Evolutionary conservation across 2,888 invertebrate genomes (phyloP).

Genomic region (Tetragonula carbonaria): DNA sequence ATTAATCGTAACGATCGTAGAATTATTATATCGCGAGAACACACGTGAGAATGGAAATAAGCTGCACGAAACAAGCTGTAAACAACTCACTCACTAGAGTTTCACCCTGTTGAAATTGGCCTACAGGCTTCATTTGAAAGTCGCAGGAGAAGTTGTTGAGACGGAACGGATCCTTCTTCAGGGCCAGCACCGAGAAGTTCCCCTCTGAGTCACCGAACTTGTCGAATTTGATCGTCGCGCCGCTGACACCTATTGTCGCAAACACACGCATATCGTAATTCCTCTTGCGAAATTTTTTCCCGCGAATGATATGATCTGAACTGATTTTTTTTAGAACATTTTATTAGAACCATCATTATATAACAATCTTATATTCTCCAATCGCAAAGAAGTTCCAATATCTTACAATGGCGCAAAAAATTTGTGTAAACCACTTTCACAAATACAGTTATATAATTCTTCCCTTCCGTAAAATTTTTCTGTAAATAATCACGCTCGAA

Average conservation of each 20-base stretch:
- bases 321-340: too few relatives aligned
- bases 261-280: slow-evolving; percentile 1
- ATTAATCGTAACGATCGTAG: neutral
- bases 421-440: too few relatives aligned
- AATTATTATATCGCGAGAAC: neutral
- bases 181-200: slow-evolving; percentile 97
- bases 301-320: too few relatives aligned
- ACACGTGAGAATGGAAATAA: slow-evolving; percentile 8
- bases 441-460: too few relatives aligned
- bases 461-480: neutral
- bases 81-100: slow-evolving; percentile 91
- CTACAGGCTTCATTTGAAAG: slow-evolving; percentile 93
- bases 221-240: slow-evolving; percentile 96
- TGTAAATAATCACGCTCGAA: too few relatives aligned
- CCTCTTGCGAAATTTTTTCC: neutral
- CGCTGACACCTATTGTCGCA: slow-evolving; percentile 92
- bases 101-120: slow-evolving; percentile 91
- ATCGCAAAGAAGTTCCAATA: too few relatives aligned
- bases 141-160: slow-evolving; percentile 88
- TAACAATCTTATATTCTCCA: too few relatives aligned
- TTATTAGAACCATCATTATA: too few relatives aligned
- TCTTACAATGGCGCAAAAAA: too few relatives aligned
- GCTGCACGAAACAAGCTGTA: slow-evolving; percentile 53
- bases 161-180: slow-evolving; percentile 86
- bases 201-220: slow-evolving; percentile 97